Evolutionary conservation across 2,113 vertebrate species (phyloP).

Genomic region (Plotosus lineatus): DNA sequence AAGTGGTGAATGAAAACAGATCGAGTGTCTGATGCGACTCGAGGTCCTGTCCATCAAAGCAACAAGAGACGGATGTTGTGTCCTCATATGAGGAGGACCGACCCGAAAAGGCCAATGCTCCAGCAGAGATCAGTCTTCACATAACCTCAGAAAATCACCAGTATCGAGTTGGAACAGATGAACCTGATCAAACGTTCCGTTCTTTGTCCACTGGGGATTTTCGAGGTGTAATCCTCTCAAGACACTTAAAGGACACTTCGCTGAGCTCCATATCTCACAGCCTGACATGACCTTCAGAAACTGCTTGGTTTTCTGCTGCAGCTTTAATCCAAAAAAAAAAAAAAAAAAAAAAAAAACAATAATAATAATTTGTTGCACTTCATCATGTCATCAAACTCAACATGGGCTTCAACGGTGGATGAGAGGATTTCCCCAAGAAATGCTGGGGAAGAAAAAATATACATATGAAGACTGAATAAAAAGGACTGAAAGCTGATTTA

Average conservation of each 20-base stretch:
- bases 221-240: constrained; percentile 42
- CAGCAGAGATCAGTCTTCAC: constrained; percentile 19
- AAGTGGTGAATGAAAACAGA: constrained; percentile 9
- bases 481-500: neutral
- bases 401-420: constrained; percentile 67
- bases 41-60: constrained; percentile 27
- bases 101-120: constrained; percentile 31
- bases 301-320: constrained; percentile 41
- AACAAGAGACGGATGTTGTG: neutral
- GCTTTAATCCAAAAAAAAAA: constrained; percentile 59
- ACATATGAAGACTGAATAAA: neutral
- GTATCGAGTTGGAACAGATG: neutral
- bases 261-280: constrained; percentile 26
- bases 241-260: constrained; percentile 46
- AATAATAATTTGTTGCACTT: constrained; percentile 63
- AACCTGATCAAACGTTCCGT: constrained; percentile 33
- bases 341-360: constrained; percentile 51
- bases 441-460: neutral
- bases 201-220: constrained; percentile 40
- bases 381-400: constrained; percentile 59
- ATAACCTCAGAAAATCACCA: neutral
- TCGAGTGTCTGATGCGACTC: neutral
- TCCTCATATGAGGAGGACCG: constrained; percentile 2
- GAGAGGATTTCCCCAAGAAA: constrained; percentile 62
- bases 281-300: constrained; percentile 57